Evolutionary conservation across 1,140 invertebrate species (phyloP), one percentile per base, ranked within the genome.

Genomic region (Eciton burchellii): DNA sequence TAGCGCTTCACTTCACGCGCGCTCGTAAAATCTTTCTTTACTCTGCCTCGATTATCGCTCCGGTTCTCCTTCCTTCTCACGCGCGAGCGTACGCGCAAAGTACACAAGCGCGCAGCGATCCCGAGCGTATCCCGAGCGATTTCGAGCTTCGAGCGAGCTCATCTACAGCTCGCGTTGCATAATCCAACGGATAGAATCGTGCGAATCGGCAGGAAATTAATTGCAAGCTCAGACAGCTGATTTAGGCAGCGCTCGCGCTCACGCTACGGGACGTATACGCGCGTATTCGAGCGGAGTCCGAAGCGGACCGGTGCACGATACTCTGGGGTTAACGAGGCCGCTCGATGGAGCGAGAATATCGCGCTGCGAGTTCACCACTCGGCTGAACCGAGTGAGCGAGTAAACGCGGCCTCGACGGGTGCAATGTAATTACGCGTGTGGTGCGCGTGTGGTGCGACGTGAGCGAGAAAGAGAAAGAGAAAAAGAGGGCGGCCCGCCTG

Each of bases 361-460:
- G 35, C 29, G 35, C n/a, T n/a, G n/a, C 72, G 59, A 76, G 29
- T 65, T 65, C 26, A 21, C 45, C 26, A 24, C 14, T 16, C 74
- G 62, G 66, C 47, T 29, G 47, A 52, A 54, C 60, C n/a, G 8
- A 29, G 41, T 47, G 62, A 63, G 62, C 12, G 41, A 19, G 60
- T 63, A 63, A 76, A 76, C 59, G 59, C 12, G 26, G 29, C 59
- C 35, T 16, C 35, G 59, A 65, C 57, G 59, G 73, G 45, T 76
- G 72, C 54, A 79, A 57, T 49, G 84, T 70, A 85, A 86, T 86
- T 65, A 87, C 45, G 71, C 57, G 70, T 71, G 56, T 35, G 59
- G 21, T 60, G 71, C 45, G 71, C 57, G 70, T 71, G 56, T 35
- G 59, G 21, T 60, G 71, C 56, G 43, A 54, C 35, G 35, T 2